Evolutionary conservation across 2,888 invertebrate genomes (phyloP).

Genomic region (Amblyjoppa fuscipennis): DNA sequence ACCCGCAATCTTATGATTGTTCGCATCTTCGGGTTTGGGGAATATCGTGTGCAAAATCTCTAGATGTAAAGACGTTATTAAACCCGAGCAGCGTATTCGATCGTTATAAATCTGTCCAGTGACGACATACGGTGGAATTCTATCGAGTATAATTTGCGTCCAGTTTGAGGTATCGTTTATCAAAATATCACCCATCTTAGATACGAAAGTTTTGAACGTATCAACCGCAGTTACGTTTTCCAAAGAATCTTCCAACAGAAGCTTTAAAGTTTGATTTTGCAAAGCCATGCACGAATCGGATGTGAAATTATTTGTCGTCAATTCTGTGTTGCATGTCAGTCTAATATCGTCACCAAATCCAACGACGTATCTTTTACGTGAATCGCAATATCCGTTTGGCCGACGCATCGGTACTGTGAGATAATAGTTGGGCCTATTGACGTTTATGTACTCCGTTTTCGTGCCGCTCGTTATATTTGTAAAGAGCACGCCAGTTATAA

Average conservation of each 20-base stretch:
- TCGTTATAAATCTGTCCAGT: slow-evolving; percentile 74
- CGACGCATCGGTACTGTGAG: slow-evolving; percentile 80
- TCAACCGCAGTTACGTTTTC: slow-evolving; percentile 78
- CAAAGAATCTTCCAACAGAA: slow-evolving; percentile 75
- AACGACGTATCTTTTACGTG: slow-evolving; percentile 74
- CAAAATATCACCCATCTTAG: slow-evolving; percentile 86
- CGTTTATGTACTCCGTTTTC: slow-evolving; percentile 69
- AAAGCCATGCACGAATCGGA: slow-evolving; percentile 78
- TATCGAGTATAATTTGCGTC: slow-evolving; percentile 85
- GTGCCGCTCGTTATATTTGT: slow-evolving; percentile 72
- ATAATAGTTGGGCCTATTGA: slow-evolving; percentile 76
- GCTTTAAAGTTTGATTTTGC: slow-evolving; percentile 79
- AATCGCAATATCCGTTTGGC: slow-evolving; percentile 77
- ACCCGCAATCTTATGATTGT: slow-evolving; percentile 79
- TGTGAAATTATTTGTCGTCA: slow-evolving; percentile 78
- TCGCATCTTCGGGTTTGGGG: slow-evolving; percentile 75
- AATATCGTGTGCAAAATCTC: slow-evolving; percentile 80
- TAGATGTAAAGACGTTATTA: slow-evolving; percentile 80
- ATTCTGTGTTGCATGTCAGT: slow-evolving; percentile 76
- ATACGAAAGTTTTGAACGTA: slow-evolving; percentile 81
- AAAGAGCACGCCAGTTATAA: slow-evolving; percentile 86
- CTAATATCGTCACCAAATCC: slow-evolving; percentile 81
- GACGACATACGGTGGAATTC: slow-evolving; percentile 76
- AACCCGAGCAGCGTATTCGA: slow-evolving; percentile 79
- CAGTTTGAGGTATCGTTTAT: slow-evolving; percentile 84